These are phyloP conservation scores for Melolontha melolontha DNA, from an alignment of 2,888 invertebrate species.

Conservation along the genomic window DNA sequence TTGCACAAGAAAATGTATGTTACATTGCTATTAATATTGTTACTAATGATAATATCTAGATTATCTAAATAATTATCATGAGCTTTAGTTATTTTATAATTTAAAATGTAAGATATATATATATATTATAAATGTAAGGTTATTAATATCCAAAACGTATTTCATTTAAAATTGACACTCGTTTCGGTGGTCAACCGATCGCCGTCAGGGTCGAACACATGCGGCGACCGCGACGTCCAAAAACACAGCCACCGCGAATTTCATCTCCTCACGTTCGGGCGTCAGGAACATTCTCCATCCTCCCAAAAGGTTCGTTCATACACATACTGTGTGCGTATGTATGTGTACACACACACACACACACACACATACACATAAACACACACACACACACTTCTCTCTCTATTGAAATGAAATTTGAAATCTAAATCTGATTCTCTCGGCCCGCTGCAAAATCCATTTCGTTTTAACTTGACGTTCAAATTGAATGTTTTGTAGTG, in stretches of 20 bases:
- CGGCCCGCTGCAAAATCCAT: slow-evolving; percentile 70
- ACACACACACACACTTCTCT: slow-evolving; percentile 53
- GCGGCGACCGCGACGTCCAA: slow-evolving; percentile 20
- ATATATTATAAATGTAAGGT: no score
- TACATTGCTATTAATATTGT: no score
- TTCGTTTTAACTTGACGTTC: slow-evolving; percentile 72
- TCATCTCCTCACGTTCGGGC: slow-evolving; percentile 8
- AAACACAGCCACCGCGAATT: slow-evolving; percentile 25
- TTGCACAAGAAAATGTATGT: no score
- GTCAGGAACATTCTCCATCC: slow-evolving; percentile 27
- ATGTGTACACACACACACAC: slow-evolving; percentile 41
- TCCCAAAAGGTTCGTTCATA: slow-evolving; percentile 19
- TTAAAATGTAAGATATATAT: no score
- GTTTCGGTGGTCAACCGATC: slow-evolving; percentile 24
- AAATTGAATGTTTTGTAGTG: slow-evolving; percentile 73
- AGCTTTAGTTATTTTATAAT: no score
- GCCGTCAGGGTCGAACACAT: slow-evolving; percentile 23
- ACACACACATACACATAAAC: slow-evolving; percentile 48
- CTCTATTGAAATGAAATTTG: slow-evolving; percentile 62
- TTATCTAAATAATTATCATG: no score
- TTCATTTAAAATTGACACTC: background rate
- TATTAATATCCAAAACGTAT: no score
- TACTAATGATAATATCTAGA: no score
- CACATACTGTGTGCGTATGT: slow-evolving; percentile 10
- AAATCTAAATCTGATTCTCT: slow-evolving; percentile 67